Evolutionary conservation across 2,113 vertebrate species (phyloP).

Genomic region (Takifugu bimaculatus): DNA sequence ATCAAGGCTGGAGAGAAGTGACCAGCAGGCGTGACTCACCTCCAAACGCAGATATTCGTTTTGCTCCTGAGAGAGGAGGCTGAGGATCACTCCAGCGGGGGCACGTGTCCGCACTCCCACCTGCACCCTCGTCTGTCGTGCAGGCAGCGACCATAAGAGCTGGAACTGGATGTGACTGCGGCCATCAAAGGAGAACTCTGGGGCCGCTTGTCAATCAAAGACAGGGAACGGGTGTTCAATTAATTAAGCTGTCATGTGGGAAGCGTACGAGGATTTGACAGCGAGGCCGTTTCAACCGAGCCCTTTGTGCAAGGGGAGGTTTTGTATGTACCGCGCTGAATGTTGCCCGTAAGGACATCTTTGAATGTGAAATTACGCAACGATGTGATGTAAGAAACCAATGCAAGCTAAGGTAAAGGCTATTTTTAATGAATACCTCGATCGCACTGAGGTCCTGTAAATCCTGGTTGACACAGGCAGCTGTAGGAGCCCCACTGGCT

Average conservation of each 20-base stretch:
- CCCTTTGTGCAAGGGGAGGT: conserved; percentile 26
- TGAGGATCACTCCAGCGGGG: conserved; percentile 70
- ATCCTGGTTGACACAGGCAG: conserved; percentile 78
- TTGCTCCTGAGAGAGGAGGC: conserved; percentile 75
- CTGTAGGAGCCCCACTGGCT: conserved; percentile 75
- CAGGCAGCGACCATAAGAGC: conserved; percentile 68
- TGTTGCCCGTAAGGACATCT: too few species aligned
- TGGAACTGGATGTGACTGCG: conserved; percentile 81
- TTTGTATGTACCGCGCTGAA: conserved; percentile 36
- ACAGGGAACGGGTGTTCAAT: conserved; percentile 44
- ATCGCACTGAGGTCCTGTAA: conserved; percentile 79
- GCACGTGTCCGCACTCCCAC: conserved; percentile 80
- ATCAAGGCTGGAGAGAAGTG: conserved; percentile 30
- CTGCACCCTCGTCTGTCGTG: conserved; percentile 72
- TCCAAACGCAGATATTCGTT: conserved; percentile 83
- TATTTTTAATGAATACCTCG: conserved; percentile 67
- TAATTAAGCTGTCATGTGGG: conserved; percentile 44
- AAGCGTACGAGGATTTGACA: conserved; percentile 24
- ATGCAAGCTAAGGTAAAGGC: not conserved
- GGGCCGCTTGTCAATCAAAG: conserved; percentile 71
- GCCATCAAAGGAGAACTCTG: conserved; percentile 79
- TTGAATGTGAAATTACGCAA: too few species aligned
- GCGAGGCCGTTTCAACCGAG: conserved; percentile 13
- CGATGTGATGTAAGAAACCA: not conserved
- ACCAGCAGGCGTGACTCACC: conserved; percentile 67